Evolutionary conservation across 1,140 invertebrate species (phyloP).

Genomic region (Leptopilina clavipes): DNA sequence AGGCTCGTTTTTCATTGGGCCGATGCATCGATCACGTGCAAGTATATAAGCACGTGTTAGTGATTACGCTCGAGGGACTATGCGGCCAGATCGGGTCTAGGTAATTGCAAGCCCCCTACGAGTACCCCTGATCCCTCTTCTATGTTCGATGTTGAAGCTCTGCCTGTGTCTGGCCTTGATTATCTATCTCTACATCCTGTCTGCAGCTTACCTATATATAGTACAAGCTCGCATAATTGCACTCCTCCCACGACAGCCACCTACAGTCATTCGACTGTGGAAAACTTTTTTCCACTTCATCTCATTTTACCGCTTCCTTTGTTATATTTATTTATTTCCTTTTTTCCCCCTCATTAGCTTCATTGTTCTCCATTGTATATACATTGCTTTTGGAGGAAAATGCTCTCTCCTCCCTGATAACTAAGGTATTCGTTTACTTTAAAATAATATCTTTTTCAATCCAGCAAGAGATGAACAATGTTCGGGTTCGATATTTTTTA

Average conservation of each 20-base stretch:
- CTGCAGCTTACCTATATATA: constrained; percentile 55
- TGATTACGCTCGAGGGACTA: constrained; percentile 68
- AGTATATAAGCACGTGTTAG: constrained; percentile 68
- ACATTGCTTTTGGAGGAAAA: no score
- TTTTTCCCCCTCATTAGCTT: not conserved
- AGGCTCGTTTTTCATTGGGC: constrained; percentile 51
- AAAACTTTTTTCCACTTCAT: constrained; percentile 14
- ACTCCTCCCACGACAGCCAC: not conserved
- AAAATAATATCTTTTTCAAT: no score
- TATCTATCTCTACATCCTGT: constrained; percentile 64
- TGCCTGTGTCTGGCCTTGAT: constrained; percentile 60
- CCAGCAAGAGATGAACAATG: not conserved
- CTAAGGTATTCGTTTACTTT: no score
- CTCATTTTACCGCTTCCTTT: constrained; percentile 5
- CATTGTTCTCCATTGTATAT: not conserved
- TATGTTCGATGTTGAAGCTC: constrained; percentile 48
- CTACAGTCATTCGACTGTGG: not conserved
- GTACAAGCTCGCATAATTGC: constrained; percentile 47
- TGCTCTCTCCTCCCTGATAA: no score
- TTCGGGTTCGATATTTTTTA: not conserved
- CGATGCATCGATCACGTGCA: constrained; percentile 67
- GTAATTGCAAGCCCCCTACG: constrained; percentile 62
- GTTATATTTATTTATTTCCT: constrained; percentile 24
- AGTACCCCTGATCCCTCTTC: constrained; percentile 34
- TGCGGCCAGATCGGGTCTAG: constrained; percentile 65